phyloP scores from a whole-genome alignment of 2,797 vertebrate species.

The Ispidina picta region DNA sequence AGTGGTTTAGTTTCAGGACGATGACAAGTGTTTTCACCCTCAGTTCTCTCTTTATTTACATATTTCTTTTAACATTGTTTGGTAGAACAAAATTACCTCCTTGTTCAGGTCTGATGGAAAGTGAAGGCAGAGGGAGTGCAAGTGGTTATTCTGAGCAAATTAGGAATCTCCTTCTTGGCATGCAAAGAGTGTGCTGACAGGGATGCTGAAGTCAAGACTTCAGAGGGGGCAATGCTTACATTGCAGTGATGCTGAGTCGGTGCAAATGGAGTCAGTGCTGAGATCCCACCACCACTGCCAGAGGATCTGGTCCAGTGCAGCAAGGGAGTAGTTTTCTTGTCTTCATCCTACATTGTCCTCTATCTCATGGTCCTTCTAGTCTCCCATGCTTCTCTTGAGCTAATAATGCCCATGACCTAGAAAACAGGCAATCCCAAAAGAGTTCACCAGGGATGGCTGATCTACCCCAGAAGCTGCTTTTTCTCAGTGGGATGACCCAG shows the following conservation, averaged over 20 bases:
- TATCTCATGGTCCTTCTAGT: neutral
- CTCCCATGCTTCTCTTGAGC: neutral
- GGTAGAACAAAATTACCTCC: slow-evolving; percentile 25
- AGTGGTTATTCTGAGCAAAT: neutral
- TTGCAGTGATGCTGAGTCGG: neutral
- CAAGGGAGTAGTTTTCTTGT: neutral
- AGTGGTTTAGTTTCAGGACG: neutral
- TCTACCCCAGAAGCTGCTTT: neutral
- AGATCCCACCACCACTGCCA: accelerated
- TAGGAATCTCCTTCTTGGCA: slow-evolving; percentile 14
- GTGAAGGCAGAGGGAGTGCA: neutral
- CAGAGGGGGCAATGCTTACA: neutral
- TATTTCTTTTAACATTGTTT: slow-evolving; percentile 20
- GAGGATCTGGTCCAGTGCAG: neutral
- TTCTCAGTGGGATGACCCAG: neutral
- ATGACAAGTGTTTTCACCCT: neutral
- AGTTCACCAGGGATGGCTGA: neutral
- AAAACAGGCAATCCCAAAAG: neutral
- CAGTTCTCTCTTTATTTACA: slow-evolving; percentile 21
- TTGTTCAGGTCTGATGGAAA: slow-evolving; percentile 27
- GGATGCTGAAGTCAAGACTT: neutral
- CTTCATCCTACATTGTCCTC: neutral
- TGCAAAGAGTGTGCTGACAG: neutral
- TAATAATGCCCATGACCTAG: neutral
- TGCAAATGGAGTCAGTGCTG: neutral